Percentiles rank a stretch among this genome's conserved stretches.
Evolutionary conservation across 2,113 vertebrate genomes (phyloP).

Genomic region (Gorilla gorilla): DNA sequence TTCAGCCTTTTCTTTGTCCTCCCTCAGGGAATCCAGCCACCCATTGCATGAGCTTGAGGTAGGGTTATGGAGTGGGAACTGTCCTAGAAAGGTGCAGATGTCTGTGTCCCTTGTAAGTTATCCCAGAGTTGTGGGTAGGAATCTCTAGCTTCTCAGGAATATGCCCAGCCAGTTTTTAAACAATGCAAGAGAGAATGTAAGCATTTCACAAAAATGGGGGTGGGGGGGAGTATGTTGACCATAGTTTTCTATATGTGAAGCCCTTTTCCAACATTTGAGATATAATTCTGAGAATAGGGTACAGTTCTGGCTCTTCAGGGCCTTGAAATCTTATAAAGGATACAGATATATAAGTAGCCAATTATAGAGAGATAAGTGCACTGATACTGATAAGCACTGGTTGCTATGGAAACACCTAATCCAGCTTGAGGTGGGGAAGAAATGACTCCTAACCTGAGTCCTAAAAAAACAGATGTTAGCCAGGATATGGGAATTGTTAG

Average conservation of each 20-base stretch:
- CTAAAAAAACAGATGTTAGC: constrained; percentile 27
- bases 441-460: constrained; percentile 13
- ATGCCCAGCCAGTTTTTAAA: not conserved
- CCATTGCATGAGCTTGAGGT: not conserved
- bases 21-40: not conserved
- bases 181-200: not conserved
- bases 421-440: not conserved
- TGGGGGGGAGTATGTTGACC: not conserved
- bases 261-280: constrained; percentile 9
- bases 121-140: not conserved
- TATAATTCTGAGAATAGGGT: constrained; percentile 31
- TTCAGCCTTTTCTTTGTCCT: not conserved
- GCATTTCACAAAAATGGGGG: not conserved
- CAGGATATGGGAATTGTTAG: not conserved
- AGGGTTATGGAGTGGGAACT: not conserved
- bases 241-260: not conserved
- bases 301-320: not conserved
- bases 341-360: not conserved
- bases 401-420: constrained; percentile 5
- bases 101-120: constrained; percentile 10
- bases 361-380: not conserved
- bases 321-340: not conserved
- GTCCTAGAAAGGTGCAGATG: not conserved
- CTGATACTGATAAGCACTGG: not conserved
- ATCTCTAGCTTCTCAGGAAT: constrained; percentile 7